Evolutionary conservation across 2,888 invertebrate genomes (phyloP).

Genomic region (Pristionchus mayeri): DNA sequence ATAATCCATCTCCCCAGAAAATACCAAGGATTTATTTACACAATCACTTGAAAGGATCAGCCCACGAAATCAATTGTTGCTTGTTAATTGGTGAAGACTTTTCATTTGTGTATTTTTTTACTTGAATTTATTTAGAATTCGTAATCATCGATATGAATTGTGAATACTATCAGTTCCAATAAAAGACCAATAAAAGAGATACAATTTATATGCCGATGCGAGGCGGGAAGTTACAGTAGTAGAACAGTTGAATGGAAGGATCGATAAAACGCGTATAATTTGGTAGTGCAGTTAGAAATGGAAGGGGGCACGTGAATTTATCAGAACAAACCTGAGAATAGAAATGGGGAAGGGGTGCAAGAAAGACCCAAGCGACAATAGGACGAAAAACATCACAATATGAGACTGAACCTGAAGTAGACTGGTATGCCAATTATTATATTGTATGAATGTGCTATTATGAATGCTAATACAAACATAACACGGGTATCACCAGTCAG

Average conservation of each 20-base stretch:
- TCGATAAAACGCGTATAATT: conserved; percentile 4
- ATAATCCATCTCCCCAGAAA: no score
- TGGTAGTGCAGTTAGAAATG: conserved; percentile 37
- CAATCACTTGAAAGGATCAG: no score
- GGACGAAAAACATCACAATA: neutral
- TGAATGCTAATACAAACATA: neutral
- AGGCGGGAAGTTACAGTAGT: conserved; percentile 19
- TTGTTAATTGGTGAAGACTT: no score
- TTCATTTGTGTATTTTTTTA: no score
- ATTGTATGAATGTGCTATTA: neutral
- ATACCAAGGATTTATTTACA: no score
- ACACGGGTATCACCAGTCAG: no score
- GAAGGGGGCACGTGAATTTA: neutral
- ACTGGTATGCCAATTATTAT: conserved; percentile 24
- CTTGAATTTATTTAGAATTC: no score
- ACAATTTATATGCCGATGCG: conserved; percentile 17
- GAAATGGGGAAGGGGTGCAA: neutral
- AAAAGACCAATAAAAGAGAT: neutral
- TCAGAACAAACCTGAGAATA: conserved; percentile 31
- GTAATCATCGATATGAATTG: no score
- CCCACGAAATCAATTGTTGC: no score
- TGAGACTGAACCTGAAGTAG: neutral
- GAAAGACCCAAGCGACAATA: neutral
- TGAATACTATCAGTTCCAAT: no score
- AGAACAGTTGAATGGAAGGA: neutral